Percentiles rank a stretch among this genome's conserved stretches.
phyloP scores from a whole-genome alignment of 2,888 invertebrate genomes.

The Coenonympha glycerion region DNA sequence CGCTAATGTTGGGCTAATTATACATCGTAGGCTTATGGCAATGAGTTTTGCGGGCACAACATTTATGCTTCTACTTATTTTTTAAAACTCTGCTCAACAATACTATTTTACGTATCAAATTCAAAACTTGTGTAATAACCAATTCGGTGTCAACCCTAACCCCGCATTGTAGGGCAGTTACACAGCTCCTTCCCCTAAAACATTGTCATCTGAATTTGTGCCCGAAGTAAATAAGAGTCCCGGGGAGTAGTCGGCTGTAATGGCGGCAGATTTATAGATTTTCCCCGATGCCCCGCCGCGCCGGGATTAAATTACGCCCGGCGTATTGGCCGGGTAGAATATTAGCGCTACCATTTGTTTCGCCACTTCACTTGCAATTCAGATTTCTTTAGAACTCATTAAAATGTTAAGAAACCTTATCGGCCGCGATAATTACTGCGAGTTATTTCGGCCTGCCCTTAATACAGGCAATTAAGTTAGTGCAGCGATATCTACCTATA shows the following conservation, averaged over 20 bases:
- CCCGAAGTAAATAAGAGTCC: conserved; percentile 76
- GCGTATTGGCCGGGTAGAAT: conserved; percentile 70
- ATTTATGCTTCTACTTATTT: too few relatives aligned
- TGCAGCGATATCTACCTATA: background rate
- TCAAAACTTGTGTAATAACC: too few relatives aligned
- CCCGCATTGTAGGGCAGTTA: conserved; percentile 55
- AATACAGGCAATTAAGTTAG: conserved; percentile 1
- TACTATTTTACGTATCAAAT: too few relatives aligned
- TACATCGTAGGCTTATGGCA: too few relatives aligned
- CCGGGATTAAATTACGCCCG: conserved; percentile 71
- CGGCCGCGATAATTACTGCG: conserved; percentile 1
- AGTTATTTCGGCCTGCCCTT: conserved; percentile 1
- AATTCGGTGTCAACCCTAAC: conserved; percentile 51
- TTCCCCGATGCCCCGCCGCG: conserved; percentile 70
- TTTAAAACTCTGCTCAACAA: too few relatives aligned
- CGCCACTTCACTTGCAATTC: conserved; percentile 36
- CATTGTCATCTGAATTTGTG: conserved; percentile 77
- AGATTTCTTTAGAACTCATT: conserved; percentile 11
- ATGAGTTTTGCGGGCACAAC: too few relatives aligned
- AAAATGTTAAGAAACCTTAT: conserved; percentile 26
- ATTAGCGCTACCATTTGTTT: conserved; percentile 73
- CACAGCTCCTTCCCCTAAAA: conserved; percentile 74
- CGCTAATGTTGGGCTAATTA: too few relatives aligned
- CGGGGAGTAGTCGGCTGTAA: conserved; percentile 67
- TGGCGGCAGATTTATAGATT: conserved; percentile 77